Conservation (phyloP, 1,140 invertebrate genomes). For the Antheraea mylitta region DNA sequence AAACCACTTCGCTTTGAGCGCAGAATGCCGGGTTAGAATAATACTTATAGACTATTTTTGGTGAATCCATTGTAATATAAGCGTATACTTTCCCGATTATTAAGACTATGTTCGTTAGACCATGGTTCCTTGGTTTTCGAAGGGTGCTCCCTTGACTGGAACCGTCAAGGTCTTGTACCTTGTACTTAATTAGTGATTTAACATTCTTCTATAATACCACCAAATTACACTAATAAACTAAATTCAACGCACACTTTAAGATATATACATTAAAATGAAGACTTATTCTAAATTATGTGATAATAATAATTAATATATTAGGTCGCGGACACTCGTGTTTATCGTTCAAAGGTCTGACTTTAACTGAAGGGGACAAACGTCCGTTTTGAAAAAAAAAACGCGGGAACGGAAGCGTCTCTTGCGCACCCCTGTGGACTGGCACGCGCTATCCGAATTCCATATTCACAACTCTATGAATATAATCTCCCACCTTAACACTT, state of each 20-base stretch:
- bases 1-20: constrained; percentile 84
- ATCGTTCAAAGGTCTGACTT: constrained; percentile 44
- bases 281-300: constrained; percentile 15
- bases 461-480: constrained; percentile 15
- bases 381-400: constrained; percentile 39
- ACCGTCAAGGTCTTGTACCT: constrained; percentile 42
- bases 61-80: constrained; percentile 66
- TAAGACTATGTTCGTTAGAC: constrained; percentile 17
- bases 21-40: constrained; percentile 89
- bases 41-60: constrained; percentile 78
- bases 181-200: neutral
- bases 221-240: neutral
- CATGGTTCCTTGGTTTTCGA: constrained; percentile 43
- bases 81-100: constrained; percentile 41
- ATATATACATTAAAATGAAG: neutral
- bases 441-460: constrained; percentile 43
- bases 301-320: constrained; percentile 14
- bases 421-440: constrained; percentile 63
- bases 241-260: neutral
- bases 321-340: constrained; percentile 25
- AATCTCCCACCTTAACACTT: neutral
- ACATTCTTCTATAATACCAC: neutral
- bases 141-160: constrained; percentile 46
- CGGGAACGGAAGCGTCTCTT: constrained; percentile 59
- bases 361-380: constrained; percentile 51